Conservation (phyloP, 2,888 invertebrate species). For the Drosophila tripunctata region DNA sequence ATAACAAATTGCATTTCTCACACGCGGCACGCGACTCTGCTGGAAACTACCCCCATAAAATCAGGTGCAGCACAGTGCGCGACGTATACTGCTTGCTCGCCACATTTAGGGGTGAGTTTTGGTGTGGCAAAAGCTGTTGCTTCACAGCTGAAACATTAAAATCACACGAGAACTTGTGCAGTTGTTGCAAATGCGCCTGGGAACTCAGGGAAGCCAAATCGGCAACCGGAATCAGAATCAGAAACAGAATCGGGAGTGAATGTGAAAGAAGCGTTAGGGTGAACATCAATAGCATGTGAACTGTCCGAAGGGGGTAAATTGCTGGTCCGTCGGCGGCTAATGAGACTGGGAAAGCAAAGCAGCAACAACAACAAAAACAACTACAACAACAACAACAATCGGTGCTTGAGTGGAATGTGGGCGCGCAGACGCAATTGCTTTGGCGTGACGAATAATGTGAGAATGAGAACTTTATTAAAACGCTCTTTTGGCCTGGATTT, state of each 20-base stretch:
- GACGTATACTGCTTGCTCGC: too few species aligned
- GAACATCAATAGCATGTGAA: constrained; percentile 35
- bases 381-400: constrained; percentile 10
- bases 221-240: neutral
- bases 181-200: constrained; percentile 59
- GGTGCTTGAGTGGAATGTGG: constrained; percentile 48
- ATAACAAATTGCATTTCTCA: constrained; percentile 70
- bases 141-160: constrained; percentile 57
- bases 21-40: constrained; percentile 56
- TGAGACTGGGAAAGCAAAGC: constrained; percentile 50
- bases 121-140: constrained; percentile 45
- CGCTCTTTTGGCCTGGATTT: constrained; percentile 35
- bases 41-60: constrained; percentile 49
- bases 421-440: constrained; percentile 53
- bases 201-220: constrained; percentile 29
- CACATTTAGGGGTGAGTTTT: constrained; percentile 51
- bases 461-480: constrained; percentile 62
- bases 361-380: constrained; percentile 2
- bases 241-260: constrained; percentile 14
- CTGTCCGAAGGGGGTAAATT: constrained; percentile 43
- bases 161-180: constrained; percentile 82
- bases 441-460: constrained; percentile 64
- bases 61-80: constrained; percentile 45
- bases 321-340: constrained; percentile 45
- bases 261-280: constrained; percentile 8